A percentile compares a stretch with the other conserved stretches of the same genome.
phyloP scores from a whole-genome alignment of 2,113 vertebrate genomes.

The Spea multiplicata region DNA sequence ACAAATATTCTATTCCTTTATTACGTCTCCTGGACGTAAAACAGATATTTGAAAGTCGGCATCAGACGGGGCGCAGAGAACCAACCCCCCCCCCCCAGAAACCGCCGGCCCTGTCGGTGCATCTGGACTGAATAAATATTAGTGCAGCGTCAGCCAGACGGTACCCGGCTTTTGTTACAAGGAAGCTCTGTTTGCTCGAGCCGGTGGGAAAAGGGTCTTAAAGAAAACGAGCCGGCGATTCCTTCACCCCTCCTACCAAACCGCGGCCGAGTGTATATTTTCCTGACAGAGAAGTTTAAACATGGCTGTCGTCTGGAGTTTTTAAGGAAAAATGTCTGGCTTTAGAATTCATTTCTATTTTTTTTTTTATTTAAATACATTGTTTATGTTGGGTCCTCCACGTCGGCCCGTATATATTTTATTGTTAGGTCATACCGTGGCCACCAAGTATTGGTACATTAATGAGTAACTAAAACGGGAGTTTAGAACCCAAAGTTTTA shows the following conservation, averaged over 20 bases:
- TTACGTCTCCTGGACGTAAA: neutral
- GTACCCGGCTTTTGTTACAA: conserved; percentile 36
- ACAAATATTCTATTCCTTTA: neutral
- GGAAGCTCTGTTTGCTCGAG: conserved; percentile 36
- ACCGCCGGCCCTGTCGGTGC: neutral
- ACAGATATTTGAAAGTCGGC: neutral
- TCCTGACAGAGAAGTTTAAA: conserved; percentile 34
- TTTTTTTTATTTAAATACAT: neutral
- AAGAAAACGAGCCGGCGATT: neutral
- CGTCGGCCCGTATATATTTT: too few relatives aligned
- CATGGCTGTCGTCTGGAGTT: conserved; percentile 35
- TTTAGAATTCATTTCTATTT: neutral
- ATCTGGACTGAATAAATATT: conserved; percentile 16
- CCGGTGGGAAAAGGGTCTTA: conserved; percentile 32
- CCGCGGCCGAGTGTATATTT: conserved; percentile 27
- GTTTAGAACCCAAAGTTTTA: too few relatives aligned
- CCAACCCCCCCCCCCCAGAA: neutral
- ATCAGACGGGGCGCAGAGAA: neutral
- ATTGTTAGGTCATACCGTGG: too few relatives aligned
- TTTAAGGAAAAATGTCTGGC: neutral
- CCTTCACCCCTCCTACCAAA: neutral
- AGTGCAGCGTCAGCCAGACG: conserved; percentile 9
- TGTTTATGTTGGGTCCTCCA: neutral
- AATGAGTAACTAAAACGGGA: too few relatives aligned
- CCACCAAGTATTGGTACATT: too few relatives aligned